Conservation (phyloP, 2,888 invertebrate species). For the Tachystola acroxantha region DNA sequence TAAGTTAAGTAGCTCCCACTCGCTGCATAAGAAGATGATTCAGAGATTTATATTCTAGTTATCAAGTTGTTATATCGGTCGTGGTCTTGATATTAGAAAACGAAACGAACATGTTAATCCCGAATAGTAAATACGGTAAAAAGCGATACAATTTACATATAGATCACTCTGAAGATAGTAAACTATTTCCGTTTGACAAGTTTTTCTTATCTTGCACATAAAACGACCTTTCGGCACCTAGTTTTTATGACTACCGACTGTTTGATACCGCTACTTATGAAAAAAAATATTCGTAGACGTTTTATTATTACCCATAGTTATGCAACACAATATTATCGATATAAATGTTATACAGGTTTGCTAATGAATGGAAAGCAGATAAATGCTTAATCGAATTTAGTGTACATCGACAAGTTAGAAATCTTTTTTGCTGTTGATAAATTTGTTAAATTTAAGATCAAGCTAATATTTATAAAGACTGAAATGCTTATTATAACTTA, state of each 20-base stretch:
- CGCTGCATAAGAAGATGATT: no score
- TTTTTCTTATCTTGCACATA: slow-evolving; percentile 5
- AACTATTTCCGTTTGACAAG: slow-evolving; percentile 5
- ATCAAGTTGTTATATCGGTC: no score
- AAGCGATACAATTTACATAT: slow-evolving; percentile 5
- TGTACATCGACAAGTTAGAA: not conserved
- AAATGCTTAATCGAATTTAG: slow-evolving; percentile 1
- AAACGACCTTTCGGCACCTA: slow-evolving; percentile 5
- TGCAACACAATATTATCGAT: no score
- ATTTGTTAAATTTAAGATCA: slow-evolving; percentile 1
- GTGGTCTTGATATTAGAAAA: no score
- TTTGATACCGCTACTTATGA: not conserved
- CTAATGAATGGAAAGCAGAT: not conserved
- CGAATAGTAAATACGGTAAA: not conserved
- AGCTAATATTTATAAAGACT: not conserved
- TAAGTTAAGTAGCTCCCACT: no score
- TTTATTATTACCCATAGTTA: no score
- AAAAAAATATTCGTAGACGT: no score
- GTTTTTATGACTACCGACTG: not conserved
- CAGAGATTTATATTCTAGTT: no score
- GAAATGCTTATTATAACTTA: not conserved
- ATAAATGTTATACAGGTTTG: not conserved
- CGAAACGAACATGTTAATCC: not conserved
- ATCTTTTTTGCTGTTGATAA: not conserved
- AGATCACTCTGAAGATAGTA: slow-evolving; percentile 2